A percentile compares a stretch with the other conserved stretches of the same genome.
Conservation (phyloP, 2,888 invertebrate genomes). For the Cheilosia vernalis region DNA sequence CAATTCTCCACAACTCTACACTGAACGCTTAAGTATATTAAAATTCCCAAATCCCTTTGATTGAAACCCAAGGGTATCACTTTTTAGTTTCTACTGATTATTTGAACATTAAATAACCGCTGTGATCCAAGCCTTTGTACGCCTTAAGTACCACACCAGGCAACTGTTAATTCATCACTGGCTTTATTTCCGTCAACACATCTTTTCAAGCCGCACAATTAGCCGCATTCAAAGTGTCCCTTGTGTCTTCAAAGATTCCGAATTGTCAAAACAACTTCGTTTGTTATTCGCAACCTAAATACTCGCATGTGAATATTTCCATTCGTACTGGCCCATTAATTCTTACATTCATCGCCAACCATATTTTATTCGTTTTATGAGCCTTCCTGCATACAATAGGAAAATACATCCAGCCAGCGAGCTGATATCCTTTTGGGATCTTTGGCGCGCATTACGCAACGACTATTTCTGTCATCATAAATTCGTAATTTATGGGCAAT, state of each 20-base stretch:
- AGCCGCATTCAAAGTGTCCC: conserved; percentile 26
- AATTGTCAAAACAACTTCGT: conserved; percentile 38
- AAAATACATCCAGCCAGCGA: conserved; percentile 19
- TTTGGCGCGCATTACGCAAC: conserved; percentile 72
- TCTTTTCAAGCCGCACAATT: conserved; percentile 30
- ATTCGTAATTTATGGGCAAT: conserved; percentile 83
- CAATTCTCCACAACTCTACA: no score
- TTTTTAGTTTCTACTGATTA: no score
- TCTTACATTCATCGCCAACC: conserved; percentile 61
- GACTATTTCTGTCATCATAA: conserved; percentile 82
- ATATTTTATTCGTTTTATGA: conserved; percentile 72
- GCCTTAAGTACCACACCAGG: no score
- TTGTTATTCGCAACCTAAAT: background rate
- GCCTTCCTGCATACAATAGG: conserved; percentile 19
- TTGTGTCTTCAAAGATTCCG: background rate
- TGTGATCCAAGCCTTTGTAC: no score
- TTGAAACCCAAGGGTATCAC: no score
- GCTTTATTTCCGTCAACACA: background rate
- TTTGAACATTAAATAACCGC: no score
- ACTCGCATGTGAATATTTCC: conserved; percentile 39
- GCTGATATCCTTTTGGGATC: conserved; percentile 41
- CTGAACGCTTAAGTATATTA: no score
- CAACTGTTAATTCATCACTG: background rate
- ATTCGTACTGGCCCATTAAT: conserved; percentile 73
- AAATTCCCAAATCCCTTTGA: no score